phyloP scores from a whole-genome alignment of 2,113 vertebrate species.

The Pampusana beccarii region DNA sequence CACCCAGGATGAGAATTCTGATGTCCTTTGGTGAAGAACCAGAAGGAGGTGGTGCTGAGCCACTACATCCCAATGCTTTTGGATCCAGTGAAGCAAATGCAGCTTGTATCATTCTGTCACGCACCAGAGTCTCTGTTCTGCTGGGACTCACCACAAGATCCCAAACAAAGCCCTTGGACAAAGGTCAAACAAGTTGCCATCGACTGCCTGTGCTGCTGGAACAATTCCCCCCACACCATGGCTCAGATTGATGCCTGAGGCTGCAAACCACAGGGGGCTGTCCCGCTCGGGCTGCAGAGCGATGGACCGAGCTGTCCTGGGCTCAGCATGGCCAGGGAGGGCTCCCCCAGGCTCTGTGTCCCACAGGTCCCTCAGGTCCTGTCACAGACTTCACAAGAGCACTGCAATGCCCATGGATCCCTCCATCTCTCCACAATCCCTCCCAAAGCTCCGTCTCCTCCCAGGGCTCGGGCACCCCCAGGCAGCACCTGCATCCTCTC shows the following conservation, averaged over 20 bases:
- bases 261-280: background rate
- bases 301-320: background rate
- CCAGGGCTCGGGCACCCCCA: background rate
- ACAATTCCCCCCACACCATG: background rate
- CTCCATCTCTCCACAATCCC: background rate
- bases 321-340: fast-evolving
- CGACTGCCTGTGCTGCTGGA: background rate
- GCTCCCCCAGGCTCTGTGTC: background rate
- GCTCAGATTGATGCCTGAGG: background rate
- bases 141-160: background rate
- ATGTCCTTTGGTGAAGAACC: background rate
- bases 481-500: background rate
- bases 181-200: background rate
- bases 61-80: background rate
- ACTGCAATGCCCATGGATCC: fast-evolving
- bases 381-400: background rate
- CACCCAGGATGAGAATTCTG: background rate
- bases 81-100: background rate
- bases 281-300: fast-evolving
- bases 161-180: background rate
- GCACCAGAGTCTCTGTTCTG: background rate
- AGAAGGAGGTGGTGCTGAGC: background rate
- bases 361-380: background rate
- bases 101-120: background rate
- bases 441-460: background rate